Percentiles rank a stretch among this genome's conserved stretches.
phyloP scores from a whole-genome alignment of 2,113 vertebrate genomes.

The Prunella fulvescens region DNA sequence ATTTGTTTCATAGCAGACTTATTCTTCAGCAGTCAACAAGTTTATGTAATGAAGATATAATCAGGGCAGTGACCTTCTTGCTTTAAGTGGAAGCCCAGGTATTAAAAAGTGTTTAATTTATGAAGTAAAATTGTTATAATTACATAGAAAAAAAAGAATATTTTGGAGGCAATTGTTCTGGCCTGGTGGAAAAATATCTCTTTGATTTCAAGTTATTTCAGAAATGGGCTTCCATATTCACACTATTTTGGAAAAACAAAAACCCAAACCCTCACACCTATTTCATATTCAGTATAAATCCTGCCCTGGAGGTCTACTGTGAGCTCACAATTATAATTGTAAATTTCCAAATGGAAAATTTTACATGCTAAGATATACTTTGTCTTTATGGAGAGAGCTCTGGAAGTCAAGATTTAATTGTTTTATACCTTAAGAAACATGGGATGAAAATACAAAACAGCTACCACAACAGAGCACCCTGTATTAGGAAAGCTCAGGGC shows the following conservation, averaged over 20 bases:
- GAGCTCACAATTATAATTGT: slow-evolving; percentile 40
- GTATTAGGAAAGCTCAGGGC: not conserved
- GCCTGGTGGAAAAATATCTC: not conserved
- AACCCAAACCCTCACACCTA: not conserved
- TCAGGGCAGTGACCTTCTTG: not conserved
- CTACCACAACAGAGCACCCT: not conserved
- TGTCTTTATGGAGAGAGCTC: not conserved
- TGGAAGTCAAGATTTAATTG: slow-evolving; percentile 16
- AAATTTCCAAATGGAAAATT: slow-evolving; percentile 38
- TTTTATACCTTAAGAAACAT: not conserved
- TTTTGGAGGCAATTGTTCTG: not conserved
- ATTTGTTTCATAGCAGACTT: not conserved
- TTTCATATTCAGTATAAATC: slow-evolving; percentile 38
- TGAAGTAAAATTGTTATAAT: not conserved
- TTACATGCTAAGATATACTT: not conserved
- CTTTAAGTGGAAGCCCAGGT: not conserved
- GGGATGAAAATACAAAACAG: not conserved
- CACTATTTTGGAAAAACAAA: not conserved
- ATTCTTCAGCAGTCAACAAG: not conserved
- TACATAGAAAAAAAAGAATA: not conserved
- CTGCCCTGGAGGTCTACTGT: not conserved
- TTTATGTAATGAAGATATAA: not conserved
- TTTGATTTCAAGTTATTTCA: not conserved
- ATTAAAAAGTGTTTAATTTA: not conserved
- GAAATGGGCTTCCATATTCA: not conserved